These are phyloP conservation scores for Brachyhypopomus occidentalis DNA, from an alignment of 2,113 vertebrate species.

Conservation along the genomic window DNA sequence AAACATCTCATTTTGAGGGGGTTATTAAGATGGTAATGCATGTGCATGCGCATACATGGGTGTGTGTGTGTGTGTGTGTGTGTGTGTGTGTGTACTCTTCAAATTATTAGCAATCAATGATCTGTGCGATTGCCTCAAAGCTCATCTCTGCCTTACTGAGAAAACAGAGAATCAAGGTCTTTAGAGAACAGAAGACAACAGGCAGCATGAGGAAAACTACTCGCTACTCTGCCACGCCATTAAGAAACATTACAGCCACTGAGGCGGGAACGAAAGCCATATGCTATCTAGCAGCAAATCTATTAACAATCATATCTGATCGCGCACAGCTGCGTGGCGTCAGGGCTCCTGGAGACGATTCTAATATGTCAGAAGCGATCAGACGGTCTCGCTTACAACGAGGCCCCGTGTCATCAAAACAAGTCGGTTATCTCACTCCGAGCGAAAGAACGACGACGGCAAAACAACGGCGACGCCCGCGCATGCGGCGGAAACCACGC, in stretches of 20 bases:
- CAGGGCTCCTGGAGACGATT: neutral
- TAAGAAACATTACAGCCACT: neutral
- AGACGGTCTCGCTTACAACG: neutral
- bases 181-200: constrained; percentile 16
- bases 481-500: neutral
- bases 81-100: neutral
- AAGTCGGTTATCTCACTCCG: neutral
- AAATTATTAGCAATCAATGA: constrained; percentile 14
- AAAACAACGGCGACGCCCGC: neutral
- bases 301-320: constrained; percentile 34
- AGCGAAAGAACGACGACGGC: neutral
- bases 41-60: no score
- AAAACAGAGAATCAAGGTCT: neutral
- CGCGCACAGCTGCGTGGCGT: neutral
- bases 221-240: neutral
- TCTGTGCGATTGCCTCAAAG: neutral
- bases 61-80: neutral
- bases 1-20: neutral
- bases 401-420: neutral
- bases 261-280: neutral
- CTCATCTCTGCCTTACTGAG: constrained; percentile 5
- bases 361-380: neutral
- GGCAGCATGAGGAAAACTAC: neutral
- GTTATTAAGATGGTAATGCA: neutral
- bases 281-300: constrained; percentile 23